These are phyloP conservation scores for Crotalus helleri DNA, from an alignment of 2,113 vertebrate species.

Conservation along the genomic window DNA sequence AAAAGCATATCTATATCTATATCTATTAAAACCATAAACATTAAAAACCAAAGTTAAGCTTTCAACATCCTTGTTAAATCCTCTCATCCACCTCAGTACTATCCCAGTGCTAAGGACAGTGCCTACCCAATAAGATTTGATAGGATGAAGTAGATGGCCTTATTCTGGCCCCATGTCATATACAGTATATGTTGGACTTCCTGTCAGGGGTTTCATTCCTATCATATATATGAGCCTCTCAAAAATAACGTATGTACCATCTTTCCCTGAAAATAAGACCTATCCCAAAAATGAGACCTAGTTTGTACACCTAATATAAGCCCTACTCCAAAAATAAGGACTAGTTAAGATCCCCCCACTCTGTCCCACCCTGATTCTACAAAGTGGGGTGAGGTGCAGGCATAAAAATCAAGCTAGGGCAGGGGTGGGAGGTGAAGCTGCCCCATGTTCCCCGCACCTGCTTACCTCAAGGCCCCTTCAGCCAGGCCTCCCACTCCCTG, in stretches of 20 bases:
- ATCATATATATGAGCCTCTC: neutral
- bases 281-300: too few species aligned
- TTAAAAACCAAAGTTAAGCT: neutral
- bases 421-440: too few species aligned
- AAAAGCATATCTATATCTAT: neutral
- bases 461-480: too few species aligned
- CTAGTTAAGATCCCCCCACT: too few species aligned
- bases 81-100: neutral
- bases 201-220: neutral
- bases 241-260: neutral
- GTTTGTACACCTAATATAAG: too few species aligned
- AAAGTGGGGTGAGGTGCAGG: too few species aligned
- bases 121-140: neutral
- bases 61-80: neutral
- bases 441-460: too few species aligned
- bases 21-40: neutral
- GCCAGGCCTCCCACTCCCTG: too few species aligned
- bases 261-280: too few species aligned
- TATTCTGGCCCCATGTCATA: neutral
- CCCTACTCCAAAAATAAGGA: too few species aligned
- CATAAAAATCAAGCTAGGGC: too few species aligned
- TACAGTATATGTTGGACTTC: neutral
- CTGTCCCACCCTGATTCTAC: too few species aligned
- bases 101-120: neutral
- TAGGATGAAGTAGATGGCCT: neutral